phyloP scores from a whole-genome alignment of 2,888 invertebrate genomes.

The Drosophila nr. fundita region DNA sequence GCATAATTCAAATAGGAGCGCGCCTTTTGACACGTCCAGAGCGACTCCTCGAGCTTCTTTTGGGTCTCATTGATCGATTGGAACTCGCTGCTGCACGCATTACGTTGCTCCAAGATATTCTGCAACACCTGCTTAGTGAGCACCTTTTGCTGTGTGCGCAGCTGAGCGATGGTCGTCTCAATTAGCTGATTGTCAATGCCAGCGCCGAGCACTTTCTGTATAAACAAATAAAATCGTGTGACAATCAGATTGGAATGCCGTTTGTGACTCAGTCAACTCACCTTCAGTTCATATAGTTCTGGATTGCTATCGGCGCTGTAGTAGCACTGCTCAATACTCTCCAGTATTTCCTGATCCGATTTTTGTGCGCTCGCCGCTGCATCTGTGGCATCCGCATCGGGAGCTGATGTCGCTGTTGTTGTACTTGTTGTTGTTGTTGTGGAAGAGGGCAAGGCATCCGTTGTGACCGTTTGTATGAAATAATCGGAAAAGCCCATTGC shows the following conservation, averaged over 20 bases:
- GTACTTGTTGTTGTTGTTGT: conserved; percentile 18
- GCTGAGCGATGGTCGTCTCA: conserved; percentile 79
- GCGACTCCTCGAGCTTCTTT: conserved; percentile 88
- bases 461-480: conserved; percentile 84
- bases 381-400: conserved; percentile 51
- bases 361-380: conserved; percentile 65
- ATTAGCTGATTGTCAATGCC: conserved; percentile 82
- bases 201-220: conserved; percentile 81
- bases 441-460: conserved; percentile 64
- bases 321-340: conserved; percentile 83
- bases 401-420: conserved; percentile 42
- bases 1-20: conserved; percentile 90
- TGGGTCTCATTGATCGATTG: conserved; percentile 90
- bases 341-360: conserved; percentile 85
- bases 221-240: not conserved
- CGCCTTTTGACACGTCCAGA: conserved; percentile 90
- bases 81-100: conserved; percentile 94
- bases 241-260: not conserved
- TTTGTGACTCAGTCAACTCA: conserved; percentile 45
- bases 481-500: conserved; percentile 85
- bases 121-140: conserved; percentile 97
- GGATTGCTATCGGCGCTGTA: conserved; percentile 82
- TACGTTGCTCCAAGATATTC: conserved; percentile 95
- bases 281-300: conserved; percentile 83
- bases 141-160: conserved; percentile 86